A percentile compares a stretch with the other conserved stretches of the same genome.
These are phyloP conservation scores for Pentamera pediparva DNA, from an alignment of 53 echinoderm and acorn worm species.

Conservation along the genomic window DNA sequence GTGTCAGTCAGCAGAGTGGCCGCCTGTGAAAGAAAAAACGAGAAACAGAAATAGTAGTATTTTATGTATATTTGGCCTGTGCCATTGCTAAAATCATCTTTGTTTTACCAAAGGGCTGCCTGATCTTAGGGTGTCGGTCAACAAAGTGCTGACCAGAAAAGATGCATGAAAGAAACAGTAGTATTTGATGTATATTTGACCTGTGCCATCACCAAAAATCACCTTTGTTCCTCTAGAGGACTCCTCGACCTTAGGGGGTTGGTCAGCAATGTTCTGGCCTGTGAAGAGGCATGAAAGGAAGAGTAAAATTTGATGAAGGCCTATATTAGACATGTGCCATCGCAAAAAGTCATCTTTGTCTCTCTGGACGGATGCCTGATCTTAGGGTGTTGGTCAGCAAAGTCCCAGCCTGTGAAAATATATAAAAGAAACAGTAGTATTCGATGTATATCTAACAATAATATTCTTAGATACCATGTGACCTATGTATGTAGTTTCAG, in stretches of 20 bases:
- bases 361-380: conserved; percentile 65
- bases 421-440: no score
- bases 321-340: no score
- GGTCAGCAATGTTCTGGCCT: no score
- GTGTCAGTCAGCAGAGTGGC: no score
- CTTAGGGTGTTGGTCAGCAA: conserved; percentile 68
- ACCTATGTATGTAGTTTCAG: no score
- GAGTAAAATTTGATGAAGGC: no score
- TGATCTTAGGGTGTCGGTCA: conserved; percentile 56
- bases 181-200: no score
- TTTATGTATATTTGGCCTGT: no score
- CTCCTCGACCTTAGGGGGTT: not conserved
- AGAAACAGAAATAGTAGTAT: not conserved
- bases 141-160: conserved; percentile 58
- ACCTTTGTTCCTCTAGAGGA: not conserved
- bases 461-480: not conserved
- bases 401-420: conserved; percentile 50
- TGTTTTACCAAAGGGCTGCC: conserved; percentile 77
- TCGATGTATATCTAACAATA: no score
- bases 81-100: no score
- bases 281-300: not conserved
- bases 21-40: not conserved
- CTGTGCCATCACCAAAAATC: not conserved
- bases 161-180: not conserved
- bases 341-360: no score